These are phyloP conservation scores for Dasypogon diadema DNA, from an alignment of 2,888 invertebrate species.

Conservation along the genomic window DNA sequence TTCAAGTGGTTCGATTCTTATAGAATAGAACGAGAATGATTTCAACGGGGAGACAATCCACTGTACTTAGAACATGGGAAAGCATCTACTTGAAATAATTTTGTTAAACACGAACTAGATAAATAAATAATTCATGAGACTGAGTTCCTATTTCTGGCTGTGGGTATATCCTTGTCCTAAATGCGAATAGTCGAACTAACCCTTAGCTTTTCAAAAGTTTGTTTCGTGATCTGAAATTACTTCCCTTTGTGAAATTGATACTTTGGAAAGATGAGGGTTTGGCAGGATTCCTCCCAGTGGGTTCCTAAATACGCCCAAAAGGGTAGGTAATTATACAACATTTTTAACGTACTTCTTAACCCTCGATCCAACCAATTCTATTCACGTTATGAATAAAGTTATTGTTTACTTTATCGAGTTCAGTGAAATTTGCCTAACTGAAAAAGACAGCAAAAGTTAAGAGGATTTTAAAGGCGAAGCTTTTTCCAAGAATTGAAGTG, in stretches of 20 bases:
- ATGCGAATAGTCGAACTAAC: constrained; percentile 4
- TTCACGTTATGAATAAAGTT: background rate
- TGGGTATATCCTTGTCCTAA: constrained; percentile 18
- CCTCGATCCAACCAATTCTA: background rate
- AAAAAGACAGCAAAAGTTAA: too few relatives aligned
- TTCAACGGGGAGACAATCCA: background rate
- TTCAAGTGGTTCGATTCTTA: constrained; percentile 16
- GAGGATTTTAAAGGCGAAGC: too few relatives aligned
- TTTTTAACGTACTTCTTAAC: too few relatives aligned
- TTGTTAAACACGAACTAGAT: constrained; percentile 42
- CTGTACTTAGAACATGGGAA: background rate
- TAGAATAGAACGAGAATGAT: too few relatives aligned
- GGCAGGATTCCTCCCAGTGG: background rate
- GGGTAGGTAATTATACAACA: too few relatives aligned
- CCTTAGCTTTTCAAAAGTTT: background rate
- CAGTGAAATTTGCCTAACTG: too few relatives aligned
- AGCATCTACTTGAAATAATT: constrained; percentile 22
- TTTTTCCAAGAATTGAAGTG: too few relatives aligned
- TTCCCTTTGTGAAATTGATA: background rate
- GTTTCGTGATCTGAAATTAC: constrained; percentile 29
- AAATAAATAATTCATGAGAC: constrained; percentile 50
- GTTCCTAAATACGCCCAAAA: too few relatives aligned
- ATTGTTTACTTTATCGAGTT: too few relatives aligned
- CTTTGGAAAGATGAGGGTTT: background rate
- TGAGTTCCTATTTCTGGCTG: background rate